phyloP scores from a whole-genome alignment of 1,140 invertebrate species.

The Andricus grossulariae region DNA sequence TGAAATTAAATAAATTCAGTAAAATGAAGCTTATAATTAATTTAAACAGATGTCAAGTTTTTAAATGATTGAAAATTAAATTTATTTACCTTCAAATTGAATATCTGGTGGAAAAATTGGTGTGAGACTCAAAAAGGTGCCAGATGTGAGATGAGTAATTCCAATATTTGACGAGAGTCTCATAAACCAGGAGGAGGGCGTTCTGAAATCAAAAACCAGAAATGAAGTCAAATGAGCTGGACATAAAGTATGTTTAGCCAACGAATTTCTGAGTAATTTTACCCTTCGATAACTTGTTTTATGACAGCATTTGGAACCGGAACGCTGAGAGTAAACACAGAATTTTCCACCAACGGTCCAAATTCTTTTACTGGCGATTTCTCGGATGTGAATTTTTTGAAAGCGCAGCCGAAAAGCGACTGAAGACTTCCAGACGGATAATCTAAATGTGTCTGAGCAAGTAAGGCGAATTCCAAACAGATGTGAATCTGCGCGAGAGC shows the following conservation, averaged over 20 bases:
- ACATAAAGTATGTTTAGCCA: no score
- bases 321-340: slow-evolving; percentile 54
- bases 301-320: slow-evolving; percentile 50
- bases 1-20: neutral
- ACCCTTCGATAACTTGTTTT: slow-evolving; percentile 58
- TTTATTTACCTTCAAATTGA: slow-evolving; percentile 54
- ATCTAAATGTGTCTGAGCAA: slow-evolving; percentile 62
- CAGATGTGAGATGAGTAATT: slow-evolving; percentile 52
- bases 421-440: slow-evolving; percentile 58
- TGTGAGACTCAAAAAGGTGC: slow-evolving; percentile 55
- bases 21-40: neutral
- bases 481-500: slow-evolving; percentile 64
- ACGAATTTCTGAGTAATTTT: slow-evolving; percentile 20
- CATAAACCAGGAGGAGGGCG: slow-evolving; percentile 54
- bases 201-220: slow-evolving; percentile 47
- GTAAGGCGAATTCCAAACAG: slow-evolving; percentile 65
- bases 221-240: no score
- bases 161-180: slow-evolving; percentile 50
- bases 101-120: slow-evolving; percentile 66
- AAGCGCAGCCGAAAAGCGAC: slow-evolving; percentile 53
- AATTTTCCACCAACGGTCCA: slow-evolving; percentile 48
- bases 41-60: neutral
- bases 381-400: slow-evolving; percentile 55
- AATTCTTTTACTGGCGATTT: slow-evolving; percentile 57
- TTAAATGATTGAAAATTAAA: neutral